Conservation (phyloP, 2,797 vertebrate species). For the Melanotaenia trifasciata region DNA sequence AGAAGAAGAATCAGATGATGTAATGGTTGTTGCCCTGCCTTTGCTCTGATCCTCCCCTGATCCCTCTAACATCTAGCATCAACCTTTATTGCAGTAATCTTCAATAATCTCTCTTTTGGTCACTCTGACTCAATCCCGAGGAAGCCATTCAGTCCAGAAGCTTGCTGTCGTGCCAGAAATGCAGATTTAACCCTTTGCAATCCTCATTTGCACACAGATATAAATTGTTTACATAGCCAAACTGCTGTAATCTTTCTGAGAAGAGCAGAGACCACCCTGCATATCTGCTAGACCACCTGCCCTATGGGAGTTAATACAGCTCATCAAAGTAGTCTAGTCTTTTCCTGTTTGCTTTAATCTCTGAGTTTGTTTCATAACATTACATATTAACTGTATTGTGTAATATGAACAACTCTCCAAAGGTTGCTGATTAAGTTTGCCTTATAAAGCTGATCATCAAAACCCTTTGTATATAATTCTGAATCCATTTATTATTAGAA, state of each 20-base stretch:
- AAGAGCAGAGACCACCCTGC: conserved; percentile 4
- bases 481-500: conserved; percentile 7
- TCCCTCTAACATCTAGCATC: conserved; percentile 68
- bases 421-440: conserved; percentile 6
- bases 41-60: conserved; percentile 71
- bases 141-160: conserved; percentile 49
- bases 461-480: background rate
- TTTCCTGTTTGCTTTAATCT: conserved; percentile 50
- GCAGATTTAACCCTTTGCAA: conserved; percentile 37
- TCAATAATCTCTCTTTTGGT: conserved; percentile 74
- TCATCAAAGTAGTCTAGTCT: conserved; percentile 37
- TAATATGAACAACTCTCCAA: conserved; percentile 19
- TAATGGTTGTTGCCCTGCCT: conserved; percentile 53
- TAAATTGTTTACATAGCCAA: conserved; percentile 32
- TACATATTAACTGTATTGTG: conserved; percentile 25
- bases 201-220: conserved; percentile 31
- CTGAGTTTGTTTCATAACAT: conserved; percentile 47
- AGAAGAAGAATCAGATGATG: conserved; percentile 58
- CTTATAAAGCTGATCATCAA: background rate
- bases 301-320: conserved; percentile 27
- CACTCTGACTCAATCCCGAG: conserved; percentile 43
- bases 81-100: conserved; percentile 78
- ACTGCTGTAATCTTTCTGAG: conserved; percentile 62
- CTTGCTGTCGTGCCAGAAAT: conserved; percentile 35
- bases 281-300: conserved; percentile 27